Evolutionary conservation across 1,140 invertebrate species (phyloP).

Genomic region (Sitodiplosis mosellana): DNA sequence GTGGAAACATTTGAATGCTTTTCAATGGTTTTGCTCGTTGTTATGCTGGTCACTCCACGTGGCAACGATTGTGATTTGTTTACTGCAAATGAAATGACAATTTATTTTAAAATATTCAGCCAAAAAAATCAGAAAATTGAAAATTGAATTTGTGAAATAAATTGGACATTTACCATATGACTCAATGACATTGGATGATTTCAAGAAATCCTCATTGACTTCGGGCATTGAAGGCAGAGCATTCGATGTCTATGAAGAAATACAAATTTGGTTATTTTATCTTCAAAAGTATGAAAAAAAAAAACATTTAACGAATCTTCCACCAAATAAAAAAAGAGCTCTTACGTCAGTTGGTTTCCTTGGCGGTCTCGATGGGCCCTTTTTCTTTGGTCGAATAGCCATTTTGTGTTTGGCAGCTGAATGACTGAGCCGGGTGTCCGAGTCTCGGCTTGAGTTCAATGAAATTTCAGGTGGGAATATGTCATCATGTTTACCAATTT

Average conservation of each 20-base stretch:
- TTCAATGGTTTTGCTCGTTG: no score
- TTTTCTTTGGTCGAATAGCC: slow-evolving; percentile 51
- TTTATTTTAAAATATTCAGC: no score
- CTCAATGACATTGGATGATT: slow-evolving; percentile 23
- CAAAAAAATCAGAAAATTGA: no score
- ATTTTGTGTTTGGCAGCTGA: slow-evolving; percentile 62
- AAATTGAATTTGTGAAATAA: no score
- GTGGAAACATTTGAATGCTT: no score
- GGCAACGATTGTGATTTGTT: no score
- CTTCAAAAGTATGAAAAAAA: slow-evolving; percentile 8
- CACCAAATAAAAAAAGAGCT: background rate
- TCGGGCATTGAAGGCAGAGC: slow-evolving; percentile 47
- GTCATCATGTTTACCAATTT: background rate
- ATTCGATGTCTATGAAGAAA: slow-evolving; percentile 19
- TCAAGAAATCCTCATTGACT: slow-evolving; percentile 42
- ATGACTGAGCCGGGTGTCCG: slow-evolving; percentile 44
- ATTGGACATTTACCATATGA: no score
- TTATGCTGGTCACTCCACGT: no score
- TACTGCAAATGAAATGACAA: no score
- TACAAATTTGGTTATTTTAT: slow-evolving; percentile 24
- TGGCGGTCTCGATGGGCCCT: slow-evolving; percentile 45
- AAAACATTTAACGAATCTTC: background rate
- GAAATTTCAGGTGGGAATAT: background rate
- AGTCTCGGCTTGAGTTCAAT: slow-evolving; percentile 9
- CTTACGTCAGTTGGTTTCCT: slow-evolving; percentile 18